Evolutionary conservation across 2,113 vertebrate species (phyloP), one percentile per base, ranked within the genome.

Genomic region (Hippoglossus stenolepis): DNA sequence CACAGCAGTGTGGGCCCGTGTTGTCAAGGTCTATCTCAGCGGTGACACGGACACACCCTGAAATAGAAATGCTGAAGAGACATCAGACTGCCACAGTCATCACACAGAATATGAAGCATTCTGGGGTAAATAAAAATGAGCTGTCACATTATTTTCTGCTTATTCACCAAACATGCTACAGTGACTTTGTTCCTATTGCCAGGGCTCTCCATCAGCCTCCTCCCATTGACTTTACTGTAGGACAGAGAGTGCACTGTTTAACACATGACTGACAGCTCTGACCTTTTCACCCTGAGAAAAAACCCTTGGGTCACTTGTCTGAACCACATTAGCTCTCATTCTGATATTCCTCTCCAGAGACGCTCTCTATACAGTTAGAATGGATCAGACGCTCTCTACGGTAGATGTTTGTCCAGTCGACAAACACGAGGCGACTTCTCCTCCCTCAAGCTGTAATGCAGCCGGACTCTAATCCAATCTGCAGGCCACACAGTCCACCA

Each of bases 391-490:
- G 47, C 65, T 84, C 73, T 84, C 62, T 79, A 28, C 60, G 28
- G 64, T 35, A 68, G 43, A 64, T 68, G 62, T 78, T 60, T 83
- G 23, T 51, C 38, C 70, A 66, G 72, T 69, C 47, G 40, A 26
- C 75, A 85, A 83, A 82, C 70, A 79, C 62, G 75, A 65, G 49
- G 61, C 53, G 65, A 61, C 78, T 61, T n/a, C 66, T 76, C 70
- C 75, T 45, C 72, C 76, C 62, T 68, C 60, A 56, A 72, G 72
- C 77, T 78, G 75, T 65, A 75, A 58, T 74, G 64, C 80, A 89
- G 58, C 71, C 80, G 82, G 76, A 85, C 49, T 70, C 69, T 89
- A 89, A 90, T 92, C 81, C 81, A 90, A 88, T 91, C 81, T 80
- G 64, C 61, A 26, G 64, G 79, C 75, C 80, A 20, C 71, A 75